phyloP scores from a whole-genome alignment of 2,113 vertebrate genomes.

The Bufo gargarizans region DNA sequence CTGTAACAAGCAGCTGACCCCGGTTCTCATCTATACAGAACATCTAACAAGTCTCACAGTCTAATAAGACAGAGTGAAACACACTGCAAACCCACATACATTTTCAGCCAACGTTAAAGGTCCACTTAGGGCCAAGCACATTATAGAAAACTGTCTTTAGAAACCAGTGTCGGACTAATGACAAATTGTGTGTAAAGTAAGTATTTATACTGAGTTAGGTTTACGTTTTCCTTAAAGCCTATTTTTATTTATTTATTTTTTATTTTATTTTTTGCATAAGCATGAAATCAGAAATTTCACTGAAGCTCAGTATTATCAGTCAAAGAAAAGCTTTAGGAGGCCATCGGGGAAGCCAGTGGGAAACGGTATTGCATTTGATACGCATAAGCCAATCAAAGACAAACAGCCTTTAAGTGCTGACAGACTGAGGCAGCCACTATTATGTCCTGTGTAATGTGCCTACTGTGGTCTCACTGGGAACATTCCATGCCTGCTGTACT shows the following conservation, averaged over 20 bases:
- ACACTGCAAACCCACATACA: not conserved
- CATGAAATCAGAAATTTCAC: constrained; percentile 69
- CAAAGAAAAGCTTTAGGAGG: constrained; percentile 68
- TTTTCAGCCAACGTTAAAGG: constrained; percentile 2
- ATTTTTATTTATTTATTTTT: constrained; percentile 45
- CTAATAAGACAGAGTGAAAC: not conserved
- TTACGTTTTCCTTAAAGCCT: constrained; percentile 69
- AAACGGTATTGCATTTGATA: constrained; percentile 73
- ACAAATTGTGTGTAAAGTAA: constrained; percentile 61
- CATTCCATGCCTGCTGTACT: constrained; percentile 59
- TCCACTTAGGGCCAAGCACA: not conserved
- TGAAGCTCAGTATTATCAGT: constrained; percentile 68
- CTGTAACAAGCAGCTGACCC: constrained; percentile 25
- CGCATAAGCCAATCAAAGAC: constrained; percentile 71
- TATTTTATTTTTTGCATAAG: constrained; percentile 64
- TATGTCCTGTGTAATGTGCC: constrained; percentile 48
- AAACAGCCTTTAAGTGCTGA: constrained; percentile 67
- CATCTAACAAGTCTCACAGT: not conserved
- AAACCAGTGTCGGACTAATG: constrained; percentile 35
- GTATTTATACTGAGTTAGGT: constrained; percentile 68
- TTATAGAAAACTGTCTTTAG: not conserved
- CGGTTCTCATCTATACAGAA: constrained; percentile 25
- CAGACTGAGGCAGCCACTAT: constrained; percentile 51
- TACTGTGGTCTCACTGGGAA: constrained; percentile 63
- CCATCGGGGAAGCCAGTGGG: constrained; percentile 67